These are phyloP conservation scores for Bovichtus variegatus DNA, from an alignment of 2,797 vertebrate genomes.

Conservation along the genomic window DNA sequence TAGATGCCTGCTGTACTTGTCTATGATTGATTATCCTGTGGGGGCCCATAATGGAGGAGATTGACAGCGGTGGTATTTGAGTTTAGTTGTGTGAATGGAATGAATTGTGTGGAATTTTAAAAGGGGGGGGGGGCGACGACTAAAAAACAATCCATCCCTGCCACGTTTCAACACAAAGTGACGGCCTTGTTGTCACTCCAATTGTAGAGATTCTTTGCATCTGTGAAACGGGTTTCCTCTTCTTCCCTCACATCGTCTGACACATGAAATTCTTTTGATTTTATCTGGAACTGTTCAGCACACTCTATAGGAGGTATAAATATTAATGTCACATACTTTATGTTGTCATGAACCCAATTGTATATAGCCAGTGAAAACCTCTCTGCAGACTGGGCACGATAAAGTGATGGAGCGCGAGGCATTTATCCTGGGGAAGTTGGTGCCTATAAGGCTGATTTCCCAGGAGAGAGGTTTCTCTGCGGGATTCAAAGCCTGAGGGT, in stretches of 20 bases:
- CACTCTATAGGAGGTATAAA: constrained; percentile 3
- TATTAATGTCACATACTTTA: constrained; percentile 32
- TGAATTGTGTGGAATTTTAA: no score
- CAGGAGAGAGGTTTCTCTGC: constrained; percentile 42
- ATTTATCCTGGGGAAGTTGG: constrained; percentile 48
- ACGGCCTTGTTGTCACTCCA: no score
- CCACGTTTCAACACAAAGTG: no score
- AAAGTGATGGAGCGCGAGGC: constrained; percentile 37
- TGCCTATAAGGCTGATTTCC: constrained; percentile 62
- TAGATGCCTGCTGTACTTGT: no score
- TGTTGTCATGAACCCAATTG: constrained; percentile 24
- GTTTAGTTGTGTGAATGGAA: no score
- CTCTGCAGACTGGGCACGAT: background rate
- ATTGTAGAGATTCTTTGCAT: no score
- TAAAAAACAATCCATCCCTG: no score
- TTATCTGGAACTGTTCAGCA: background rate
- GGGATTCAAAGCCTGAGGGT: constrained; percentile 16
- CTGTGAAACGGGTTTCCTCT: background rate
- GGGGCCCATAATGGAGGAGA: no score
- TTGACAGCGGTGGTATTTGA: no score
- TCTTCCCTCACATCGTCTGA: background rate
- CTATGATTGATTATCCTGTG: no score
- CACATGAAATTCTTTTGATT: background rate
- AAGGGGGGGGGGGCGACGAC: no score
- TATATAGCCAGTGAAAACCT: constrained; percentile 25